Percentiles rank a stretch among this genome's conserved stretches.
Conservation (phyloP, 2,888 invertebrate species). For the Colostygia pectinataria region DNA sequence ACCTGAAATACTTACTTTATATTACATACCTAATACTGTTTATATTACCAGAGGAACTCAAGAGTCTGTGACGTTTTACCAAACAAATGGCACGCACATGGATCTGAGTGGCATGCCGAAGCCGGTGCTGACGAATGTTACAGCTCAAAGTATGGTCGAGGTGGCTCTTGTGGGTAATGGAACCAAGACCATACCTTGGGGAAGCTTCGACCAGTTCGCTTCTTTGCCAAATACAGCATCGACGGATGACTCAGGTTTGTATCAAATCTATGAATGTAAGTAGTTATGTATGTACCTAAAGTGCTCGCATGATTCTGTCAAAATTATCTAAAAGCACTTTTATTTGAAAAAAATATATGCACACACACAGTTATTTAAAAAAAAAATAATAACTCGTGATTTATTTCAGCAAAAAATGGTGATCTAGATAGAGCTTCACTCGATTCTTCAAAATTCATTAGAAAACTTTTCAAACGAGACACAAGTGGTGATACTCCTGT, state of each 20-base stretch:
- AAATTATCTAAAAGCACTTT: too few relatives aligned
- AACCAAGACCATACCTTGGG: constrained; percentile 43
- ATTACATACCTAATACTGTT: background rate
- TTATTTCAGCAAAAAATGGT: constrained; percentile 9
- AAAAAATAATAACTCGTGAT: background rate
- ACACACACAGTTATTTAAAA: too few relatives aligned
- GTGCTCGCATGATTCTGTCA: too few relatives aligned
- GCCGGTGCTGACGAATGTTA: constrained; percentile 66
- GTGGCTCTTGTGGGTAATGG: constrained; percentile 47
- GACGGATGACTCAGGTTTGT: constrained; percentile 5
- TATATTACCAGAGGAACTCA: constrained; percentile 54
- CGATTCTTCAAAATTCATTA: constrained; percentile 27
- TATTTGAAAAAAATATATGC: too few relatives aligned
- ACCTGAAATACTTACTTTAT: background rate
- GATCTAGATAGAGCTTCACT: background rate
- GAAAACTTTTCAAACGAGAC: constrained; percentile 42
- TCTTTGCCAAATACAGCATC: constrained; percentile 5
- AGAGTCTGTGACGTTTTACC: constrained; percentile 65
- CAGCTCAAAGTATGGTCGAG: constrained; percentile 62
- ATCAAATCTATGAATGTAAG: background rate
- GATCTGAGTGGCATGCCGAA: constrained; percentile 56
- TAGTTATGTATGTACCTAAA: too few relatives aligned
- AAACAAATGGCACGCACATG: constrained; percentile 58
- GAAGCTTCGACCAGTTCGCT: constrained; percentile 34
- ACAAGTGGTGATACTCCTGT: constrained; percentile 36